Evolutionary conservation across 1,140 invertebrate species (phyloP), one percentile per base, ranked within the genome.

Genomic region (Schlechtendalia chinensis): DNA sequence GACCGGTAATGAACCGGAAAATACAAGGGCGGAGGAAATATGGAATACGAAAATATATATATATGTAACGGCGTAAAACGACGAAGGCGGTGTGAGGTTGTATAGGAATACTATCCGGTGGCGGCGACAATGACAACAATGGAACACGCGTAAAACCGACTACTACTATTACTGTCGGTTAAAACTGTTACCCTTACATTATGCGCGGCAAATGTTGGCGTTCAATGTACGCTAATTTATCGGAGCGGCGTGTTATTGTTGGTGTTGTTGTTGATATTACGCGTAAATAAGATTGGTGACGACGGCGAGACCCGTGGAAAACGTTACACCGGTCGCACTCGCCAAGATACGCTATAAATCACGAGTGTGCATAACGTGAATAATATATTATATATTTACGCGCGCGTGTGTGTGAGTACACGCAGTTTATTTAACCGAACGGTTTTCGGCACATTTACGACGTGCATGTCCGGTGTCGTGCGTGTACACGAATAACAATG

Each of bases 1-100:
- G 11, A 59, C 29, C 75, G 58, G 75, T 79, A 79, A 79, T 79
- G 75, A 79, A 79, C 75, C 58, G 75, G 75, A 79, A 79, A 79
- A 79, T 63, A 79, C 10, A 72, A 29, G 22, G 24, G 50, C 24
- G 16, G 69, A 29, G 24, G 24, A 53, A 27, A 53, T 24, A 50
- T 16, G 39, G 22, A 69, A 50, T n/a, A 69, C 45, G 65, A 69
- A 69, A 69, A 69, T n/a, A 69, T 69, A 29, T 47, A 69, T 47
- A 69, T 24, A 12, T 58, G 17, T 39, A 39, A 39, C 8, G 8
- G 32, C 8, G 22, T 67, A 67, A n/a, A 39, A 47, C 22, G 8
- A 69, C 22, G 47, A 69, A 8, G 17, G 32, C 5, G 29, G n/a
- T 14, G 29, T 17, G 10, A 22, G 17, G 17, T n/a, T 39, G 29